Base-by-base conservation (phyloP, 2,797 vertebrate genomes). In the Poeciliopsis presidionis region DNA sequence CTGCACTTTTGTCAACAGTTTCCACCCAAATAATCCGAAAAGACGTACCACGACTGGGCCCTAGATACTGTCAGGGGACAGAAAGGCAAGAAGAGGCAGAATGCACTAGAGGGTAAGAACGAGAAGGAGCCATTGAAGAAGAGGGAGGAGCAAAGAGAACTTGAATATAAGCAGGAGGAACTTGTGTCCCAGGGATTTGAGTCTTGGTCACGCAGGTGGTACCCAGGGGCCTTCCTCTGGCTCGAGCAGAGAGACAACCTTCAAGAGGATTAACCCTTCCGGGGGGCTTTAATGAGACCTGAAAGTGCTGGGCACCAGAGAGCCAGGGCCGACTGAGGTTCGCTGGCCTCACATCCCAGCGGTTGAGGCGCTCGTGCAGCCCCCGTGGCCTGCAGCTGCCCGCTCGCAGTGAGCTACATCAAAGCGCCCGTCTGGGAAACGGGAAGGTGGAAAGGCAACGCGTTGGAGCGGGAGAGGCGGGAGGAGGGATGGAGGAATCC, bases 191-290 rank as follows among this genome's bases (percentile, higher is more conserved):
- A 85, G 90, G 82, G 88, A 91, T 93, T 94, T 91, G 90, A 87
- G 91, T 93, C 88, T 93, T 93, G 91, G 95, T 95, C 92, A 89
- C 88, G 92, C 94, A 96, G 96, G 96, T 97, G 96, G 93, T 88
- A 92, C 88, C 87, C 83, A 77, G 91, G 93, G 92, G 91, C 67
- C 43, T 94, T 95, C 94, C 90, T 93, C 81, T 82, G 82, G 89
- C 93, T 93, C 77, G 92, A 93, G 94, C 92, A 93, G 90, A 92
- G 91, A 96, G 95, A 98, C 96, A 97, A 97, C 95, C 96, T 96
- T 95, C 97, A 97, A 97, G 95, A 96, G 96, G 97, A 98, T 98
- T 97, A 97, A 96, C 97, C 96, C 96, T 94, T 93, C 90, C 95
- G 95, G 96, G 97, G 94, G 90, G 88, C 94, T 95, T 95, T 97